These are phyloP conservation scores for Heliconius eleuchia DNA, from an alignment of 1,140 invertebrate species.

Conservation along the genomic window DNA sequence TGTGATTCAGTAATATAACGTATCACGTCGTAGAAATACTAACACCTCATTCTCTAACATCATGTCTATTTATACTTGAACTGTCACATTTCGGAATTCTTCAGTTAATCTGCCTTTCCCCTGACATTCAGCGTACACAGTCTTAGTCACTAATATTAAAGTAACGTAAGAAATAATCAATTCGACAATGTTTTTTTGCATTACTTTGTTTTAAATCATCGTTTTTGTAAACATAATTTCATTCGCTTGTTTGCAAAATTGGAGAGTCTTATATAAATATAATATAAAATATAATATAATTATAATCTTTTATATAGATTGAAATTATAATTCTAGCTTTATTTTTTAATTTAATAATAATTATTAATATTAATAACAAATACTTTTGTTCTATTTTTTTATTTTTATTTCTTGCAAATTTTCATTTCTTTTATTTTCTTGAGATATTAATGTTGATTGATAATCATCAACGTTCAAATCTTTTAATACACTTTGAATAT, in stretches of 20 bases:
- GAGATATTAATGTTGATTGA: no score
- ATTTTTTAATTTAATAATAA: no score
- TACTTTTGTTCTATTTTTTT: no score
- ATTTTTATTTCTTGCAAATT: no score
- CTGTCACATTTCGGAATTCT: constrained; percentile 43
- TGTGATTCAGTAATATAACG: constrained; percentile 23
- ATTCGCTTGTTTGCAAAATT: not conserved
- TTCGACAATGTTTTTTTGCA: not conserved
- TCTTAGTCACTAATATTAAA: constrained; percentile 47
- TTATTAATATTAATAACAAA: no score
- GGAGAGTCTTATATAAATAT: not conserved
- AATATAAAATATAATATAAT: no score
- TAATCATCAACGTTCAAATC: no score
- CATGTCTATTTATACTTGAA: constrained; percentile 47
- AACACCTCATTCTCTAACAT: constrained; percentile 33
- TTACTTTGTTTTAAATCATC: not conserved
- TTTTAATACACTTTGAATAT: no score
- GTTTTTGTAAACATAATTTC: not conserved
- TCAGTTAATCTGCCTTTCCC: constrained; percentile 24
- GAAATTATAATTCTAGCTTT: not conserved
- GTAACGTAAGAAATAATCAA: not conserved
- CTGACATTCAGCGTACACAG: constrained; percentile 29
- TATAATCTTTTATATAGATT: no score
- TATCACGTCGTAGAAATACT: constrained; percentile 31
- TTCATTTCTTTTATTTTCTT: no score